A percentile compares a stretch with the other conserved stretches of the same genome.
phyloP scores from a whole-genome alignment of 2,888 invertebrate genomes.

The Rutpela maculata region DNA sequence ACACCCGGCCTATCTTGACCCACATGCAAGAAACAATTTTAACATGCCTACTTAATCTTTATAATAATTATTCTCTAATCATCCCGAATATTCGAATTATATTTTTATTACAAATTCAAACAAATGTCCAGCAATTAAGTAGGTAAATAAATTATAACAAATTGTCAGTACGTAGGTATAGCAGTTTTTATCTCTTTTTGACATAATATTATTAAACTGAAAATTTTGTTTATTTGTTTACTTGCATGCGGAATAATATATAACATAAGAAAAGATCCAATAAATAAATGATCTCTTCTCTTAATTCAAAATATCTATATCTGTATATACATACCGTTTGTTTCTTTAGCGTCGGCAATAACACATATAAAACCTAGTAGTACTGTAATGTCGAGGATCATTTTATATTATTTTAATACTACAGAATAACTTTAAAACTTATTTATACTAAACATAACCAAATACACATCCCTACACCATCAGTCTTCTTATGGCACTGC shows the following conservation, averaged over 20 bases:
- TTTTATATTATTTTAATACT: neutral
- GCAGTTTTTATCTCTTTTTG: too few relatives aligned
- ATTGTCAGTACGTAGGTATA: too few relatives aligned
- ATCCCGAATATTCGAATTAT: too few relatives aligned
- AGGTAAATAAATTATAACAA: too few relatives aligned
- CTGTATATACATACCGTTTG: slow-evolving; percentile 45
- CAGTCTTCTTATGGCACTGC: slow-evolving; percentile 35
- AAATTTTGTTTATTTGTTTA: neutral
- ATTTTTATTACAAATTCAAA: too few relatives aligned
- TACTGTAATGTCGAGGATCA: neutral
- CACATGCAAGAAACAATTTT: neutral
- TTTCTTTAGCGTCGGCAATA: slow-evolving; percentile 42
- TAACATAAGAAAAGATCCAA: too few relatives aligned
- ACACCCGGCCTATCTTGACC: neutral
- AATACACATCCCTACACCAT: slow-evolving; percentile 37
- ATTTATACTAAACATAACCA: slow-evolving; percentile 24
- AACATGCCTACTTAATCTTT: too few relatives aligned
- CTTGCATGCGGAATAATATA: neutral
- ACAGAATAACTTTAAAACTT: slow-evolving; percentile 3
- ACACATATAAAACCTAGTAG: slow-evolving; percentile 40
- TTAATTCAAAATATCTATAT: neutral
- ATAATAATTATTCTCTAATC: too few relatives aligned
- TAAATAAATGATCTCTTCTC: too few relatives aligned
- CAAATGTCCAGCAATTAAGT: too few relatives aligned
- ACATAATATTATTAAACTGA: neutral